These are phyloP conservation scores for Opisthocomus hoazin DNA, from an alignment of 2,113 vertebrate species.

Conservation along the genomic window DNA sequence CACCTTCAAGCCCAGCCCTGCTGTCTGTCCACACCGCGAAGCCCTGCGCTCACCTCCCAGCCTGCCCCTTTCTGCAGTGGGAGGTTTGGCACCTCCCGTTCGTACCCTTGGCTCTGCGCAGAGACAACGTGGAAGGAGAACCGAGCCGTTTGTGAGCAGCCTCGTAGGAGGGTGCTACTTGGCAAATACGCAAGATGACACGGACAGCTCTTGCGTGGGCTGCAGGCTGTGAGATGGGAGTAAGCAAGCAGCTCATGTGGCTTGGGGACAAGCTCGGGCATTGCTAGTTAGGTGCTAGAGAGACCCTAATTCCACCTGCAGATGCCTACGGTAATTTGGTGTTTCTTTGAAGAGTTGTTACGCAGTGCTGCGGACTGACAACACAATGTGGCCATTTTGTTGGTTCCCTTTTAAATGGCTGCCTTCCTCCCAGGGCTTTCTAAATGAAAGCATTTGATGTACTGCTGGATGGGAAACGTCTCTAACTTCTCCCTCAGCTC, in stretches of 20 bases:
- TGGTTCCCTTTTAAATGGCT: neutral
- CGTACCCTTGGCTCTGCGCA: neutral
- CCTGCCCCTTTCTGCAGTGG: neutral
- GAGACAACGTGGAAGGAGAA: neutral
- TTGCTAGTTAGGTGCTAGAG: neutral
- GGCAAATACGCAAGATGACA: constrained; percentile 9
- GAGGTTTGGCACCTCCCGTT: neutral
- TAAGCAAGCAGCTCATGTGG: neutral
- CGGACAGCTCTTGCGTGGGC: constrained; percentile 3
- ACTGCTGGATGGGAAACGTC: neutral
- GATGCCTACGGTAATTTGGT: neutral
- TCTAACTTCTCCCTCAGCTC: neutral
- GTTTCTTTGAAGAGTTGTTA: neutral
- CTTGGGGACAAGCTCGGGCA: neutral
- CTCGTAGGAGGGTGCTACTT: constrained; percentile 35
- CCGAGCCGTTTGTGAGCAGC: neutral
- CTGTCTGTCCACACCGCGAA: neutral
- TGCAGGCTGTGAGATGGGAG: constrained; percentile 14
- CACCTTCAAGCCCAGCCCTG: neutral
- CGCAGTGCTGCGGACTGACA: neutral
- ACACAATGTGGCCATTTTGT: neutral
- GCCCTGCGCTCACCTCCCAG: neutral
- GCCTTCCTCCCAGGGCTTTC: neutral
- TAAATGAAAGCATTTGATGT: neutral
- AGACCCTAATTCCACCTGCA: neutral